Base-by-base conservation (phyloP, 2,113 vertebrate species). In the Motacilla tschutschensis region DNA sequence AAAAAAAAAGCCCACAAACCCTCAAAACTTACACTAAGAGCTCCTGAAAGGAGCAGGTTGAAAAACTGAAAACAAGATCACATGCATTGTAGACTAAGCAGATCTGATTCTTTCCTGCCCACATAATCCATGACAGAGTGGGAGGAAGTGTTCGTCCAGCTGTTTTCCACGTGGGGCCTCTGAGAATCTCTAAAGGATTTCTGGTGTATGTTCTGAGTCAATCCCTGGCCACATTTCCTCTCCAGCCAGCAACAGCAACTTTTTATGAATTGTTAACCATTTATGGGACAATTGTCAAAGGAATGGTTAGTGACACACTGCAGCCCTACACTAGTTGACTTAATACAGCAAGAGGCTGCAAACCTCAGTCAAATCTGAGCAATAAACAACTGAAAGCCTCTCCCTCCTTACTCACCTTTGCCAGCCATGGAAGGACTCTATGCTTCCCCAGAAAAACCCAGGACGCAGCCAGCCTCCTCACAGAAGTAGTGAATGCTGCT, bases 181-280 rank as follows among this genome's bases (percentile, higher is more conserved):
- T 55, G 12, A 84, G 33, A 66, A 59, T 71, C 64, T 77, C 75
- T 57, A 57, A 79, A 93, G 78, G 33, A 55, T 81, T 89, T 73
- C 40, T 73, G 55, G 59, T 72, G 50, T 33, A 65, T 83, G 58
- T 58, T 80, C 69, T 78, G 69, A 85, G 85, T 74, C 79, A 87
- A 50, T 28, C 57, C 29, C 41, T 44, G 69, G 81, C 58, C 54
- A 83, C 4, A 4, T 38, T 92, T 91, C 86, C 81, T 66, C 40
- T 82, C 51, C 63, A 93, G 74, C 26, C 70, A 89, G 38, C 9
- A 47, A 80, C 28, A 43, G 50, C 53, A 58, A 54, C 24, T 35
- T 92, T 84, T 82, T 24, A 81, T n/a, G 55, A 81, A 88, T 9
- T 81, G 47, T 85, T 90, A 93, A 88, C 67, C 33, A 77, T 73